Evolutionary conservation across 2,888 invertebrate genomes (phyloP), one percentile per base, ranked within the genome.

Genomic region (Andrena fulva): DNA sequence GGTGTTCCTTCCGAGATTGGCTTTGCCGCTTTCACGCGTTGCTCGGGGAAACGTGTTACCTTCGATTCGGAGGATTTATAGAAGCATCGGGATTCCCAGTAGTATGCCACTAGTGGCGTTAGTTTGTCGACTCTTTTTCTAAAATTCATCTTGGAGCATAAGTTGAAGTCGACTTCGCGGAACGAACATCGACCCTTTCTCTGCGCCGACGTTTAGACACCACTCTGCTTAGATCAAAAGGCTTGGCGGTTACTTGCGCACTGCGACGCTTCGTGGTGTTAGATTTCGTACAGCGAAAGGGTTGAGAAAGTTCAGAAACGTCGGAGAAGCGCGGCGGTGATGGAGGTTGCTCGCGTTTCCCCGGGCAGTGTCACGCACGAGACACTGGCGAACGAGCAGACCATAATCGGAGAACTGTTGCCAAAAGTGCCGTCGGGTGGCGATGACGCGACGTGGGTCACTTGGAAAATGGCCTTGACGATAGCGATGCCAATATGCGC

Each of bases 401-500:
- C 42, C 33, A 70, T 90, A 81, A 87, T 33, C 67, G 66, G n/a
- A 20, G 20, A 69, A 83, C 31, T 89, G 50, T 82, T 77, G 67
- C 59, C 52, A 71, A 89, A 91, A 93, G 93, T 91, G 77, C 89
- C 92, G 60, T 85, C 91, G 48, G 87, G 77, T 67, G 91, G 90
- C 59, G 90, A 92, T 33, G 90, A 92, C 52, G 91, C 91, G 56
- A 90, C 92, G 73, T 92, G 95, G 92, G 95, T 95, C 48, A 95
- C 95, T 52, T 94, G 95, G 94, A 95, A 96, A 93, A 95, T 97
- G 92, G 96, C 96, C 33, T 95, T 96, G 93, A 94, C 96, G 84
- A 96, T 97, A 92, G 96, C 96, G 6, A 94, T 96, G 54, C 96
- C 96, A 82, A 96, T 96, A 74, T 95, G 96, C 87, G 94, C 96